Base-by-base conservation (phyloP, 1,140 invertebrate species). In the Hetaerina americana region DNA sequence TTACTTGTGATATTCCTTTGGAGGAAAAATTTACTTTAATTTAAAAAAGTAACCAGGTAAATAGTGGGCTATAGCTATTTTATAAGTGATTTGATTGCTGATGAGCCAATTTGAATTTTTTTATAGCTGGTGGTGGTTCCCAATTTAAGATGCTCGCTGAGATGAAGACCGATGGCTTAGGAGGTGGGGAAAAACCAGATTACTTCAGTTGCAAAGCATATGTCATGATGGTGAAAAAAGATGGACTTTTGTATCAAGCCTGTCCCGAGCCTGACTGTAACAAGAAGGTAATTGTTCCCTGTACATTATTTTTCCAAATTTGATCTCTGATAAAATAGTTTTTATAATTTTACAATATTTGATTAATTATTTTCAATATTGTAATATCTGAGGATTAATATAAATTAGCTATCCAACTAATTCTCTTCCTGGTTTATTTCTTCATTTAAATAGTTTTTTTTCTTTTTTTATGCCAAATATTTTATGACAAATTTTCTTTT, bases 211-310 rank as follows among this genome's bases (percentile, higher is more conserved):
- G 81, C 24, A 89, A 90, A 78, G 92, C 85, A 0, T 87, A 86
- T 2, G 80, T 95, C 24, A 83, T 89, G 68, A 81, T 91, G 67
- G 80, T 94, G 25, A 85, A 86, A 77, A 82, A 85, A 0, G 93
- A 96, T 73, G 96, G 93, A 78, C 85, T 89, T 27, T 80, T 96
- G 66, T 99, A 99, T 78, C 90, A 94, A 82, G 89, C 94, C 0
- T 98, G 96, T 77, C 92, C 95, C 0, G 84, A 85, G 71, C 85
- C 90, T 12, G 85, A 87, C 57, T 98, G 96, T 80, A 96, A 97
- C 77, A 98, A 98, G 78, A 98, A 99, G 81, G 87, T 90, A 73
- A 69, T 27, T 70, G n/a, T n/a, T n/a, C n/a, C n/a, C n/a, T n/a
- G n/a, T n/a, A n/a, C n/a, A n/a, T n/a, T n/a, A n/a, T n/a, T n/a